Conservation (phyloP, 2,888 invertebrate species). For the Parnassius mnemosyne region DNA sequence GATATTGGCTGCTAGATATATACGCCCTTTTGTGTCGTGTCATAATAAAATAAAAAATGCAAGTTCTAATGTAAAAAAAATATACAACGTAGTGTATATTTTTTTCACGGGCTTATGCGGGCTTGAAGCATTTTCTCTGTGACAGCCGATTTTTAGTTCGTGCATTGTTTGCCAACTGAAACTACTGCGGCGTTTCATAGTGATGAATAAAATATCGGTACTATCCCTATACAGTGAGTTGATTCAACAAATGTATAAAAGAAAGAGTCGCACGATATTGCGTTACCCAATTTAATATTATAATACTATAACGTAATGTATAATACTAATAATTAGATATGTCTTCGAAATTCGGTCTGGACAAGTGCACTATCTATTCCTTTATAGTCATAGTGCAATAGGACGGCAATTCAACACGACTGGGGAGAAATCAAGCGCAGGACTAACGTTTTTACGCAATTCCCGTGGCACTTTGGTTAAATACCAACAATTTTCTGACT, state of each 20-base stretch:
- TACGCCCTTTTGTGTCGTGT: conserved; percentile 2
- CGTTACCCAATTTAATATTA: too few species aligned
- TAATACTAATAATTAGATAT: too few species aligned
- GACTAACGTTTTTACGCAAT: too few species aligned
- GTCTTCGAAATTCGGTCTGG: too few species aligned
- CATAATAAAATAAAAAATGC: conserved; percentile 8
- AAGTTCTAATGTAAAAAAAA: conserved; percentile 23
- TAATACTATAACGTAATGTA: too few species aligned
- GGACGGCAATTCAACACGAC: too few species aligned
- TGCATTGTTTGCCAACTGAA: conserved; percentile 27
- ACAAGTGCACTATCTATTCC: too few species aligned
- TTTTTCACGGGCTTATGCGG: conserved; percentile 21
- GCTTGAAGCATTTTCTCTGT: conserved; percentile 27
- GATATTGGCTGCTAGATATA: neutral
- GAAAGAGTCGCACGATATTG: neutral
- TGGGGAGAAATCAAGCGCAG: too few species aligned
- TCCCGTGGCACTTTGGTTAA: too few species aligned
- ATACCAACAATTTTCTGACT: too few species aligned
- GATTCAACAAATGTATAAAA: conserved; percentile 10
- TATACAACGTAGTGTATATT: conserved; percentile 14
- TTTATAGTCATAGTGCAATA: too few species aligned
- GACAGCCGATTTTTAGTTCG: conserved; percentile 26
- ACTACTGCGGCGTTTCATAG: conserved; percentile 24
- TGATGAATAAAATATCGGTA: conserved; percentile 21
- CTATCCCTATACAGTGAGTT: conserved; percentile 16